Percentiles rank a stretch among this genome's conserved stretches.
Evolutionary conservation across 2,888 invertebrate species (phyloP).

Genomic region (Drosophila mercatorum): DNA sequence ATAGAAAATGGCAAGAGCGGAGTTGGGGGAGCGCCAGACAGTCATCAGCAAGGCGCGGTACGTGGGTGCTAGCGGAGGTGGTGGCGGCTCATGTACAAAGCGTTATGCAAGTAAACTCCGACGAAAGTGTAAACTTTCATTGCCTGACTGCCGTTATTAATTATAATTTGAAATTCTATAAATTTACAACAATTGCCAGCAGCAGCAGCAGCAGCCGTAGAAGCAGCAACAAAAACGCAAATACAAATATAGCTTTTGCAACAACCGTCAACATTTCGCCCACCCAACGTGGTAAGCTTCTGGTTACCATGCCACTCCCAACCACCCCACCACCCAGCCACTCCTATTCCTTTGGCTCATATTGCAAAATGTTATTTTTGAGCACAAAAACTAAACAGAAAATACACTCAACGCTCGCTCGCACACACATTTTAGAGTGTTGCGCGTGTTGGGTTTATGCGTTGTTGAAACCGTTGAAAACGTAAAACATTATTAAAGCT

Average conservation of each 20-base stretch:
- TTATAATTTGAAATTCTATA: conserved; percentile 77
- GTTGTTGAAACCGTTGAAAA: neutral
- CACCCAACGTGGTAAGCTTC: conserved; percentile 33
- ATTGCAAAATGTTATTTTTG: conserved; percentile 51
- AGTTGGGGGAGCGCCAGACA: conserved; percentile 7
- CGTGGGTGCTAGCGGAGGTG: neutral
- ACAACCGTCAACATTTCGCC: conserved; percentile 42
- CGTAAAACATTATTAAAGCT: neutral
- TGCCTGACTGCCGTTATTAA: conserved; percentile 67
- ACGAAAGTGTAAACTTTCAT: conserved; percentile 58
- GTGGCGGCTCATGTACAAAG: conserved; percentile 3
- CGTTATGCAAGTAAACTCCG: conserved; percentile 28
- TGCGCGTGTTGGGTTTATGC: conserved; percentile 27
- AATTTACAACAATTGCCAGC: conserved; percentile 59
- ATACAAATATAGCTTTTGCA: conserved; percentile 21
- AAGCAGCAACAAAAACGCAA: conserved; percentile 23
- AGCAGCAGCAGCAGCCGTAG: conserved; percentile 8
- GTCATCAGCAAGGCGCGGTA: conserved; percentile 14
- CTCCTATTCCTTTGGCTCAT: conserved; percentile 36
- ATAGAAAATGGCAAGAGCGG: conserved; percentile 26
- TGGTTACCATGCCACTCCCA: conserved; percentile 22
- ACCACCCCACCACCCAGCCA: neutral
- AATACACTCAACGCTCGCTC: conserved; percentile 23
- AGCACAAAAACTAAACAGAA: conserved; percentile 51
- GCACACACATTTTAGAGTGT: conserved; percentile 10